These are phyloP conservation scores for Aselliscus stoliczkanus DNA, from an alignment of 2,797 vertebrate genomes.

Conservation along the genomic window DNA sequence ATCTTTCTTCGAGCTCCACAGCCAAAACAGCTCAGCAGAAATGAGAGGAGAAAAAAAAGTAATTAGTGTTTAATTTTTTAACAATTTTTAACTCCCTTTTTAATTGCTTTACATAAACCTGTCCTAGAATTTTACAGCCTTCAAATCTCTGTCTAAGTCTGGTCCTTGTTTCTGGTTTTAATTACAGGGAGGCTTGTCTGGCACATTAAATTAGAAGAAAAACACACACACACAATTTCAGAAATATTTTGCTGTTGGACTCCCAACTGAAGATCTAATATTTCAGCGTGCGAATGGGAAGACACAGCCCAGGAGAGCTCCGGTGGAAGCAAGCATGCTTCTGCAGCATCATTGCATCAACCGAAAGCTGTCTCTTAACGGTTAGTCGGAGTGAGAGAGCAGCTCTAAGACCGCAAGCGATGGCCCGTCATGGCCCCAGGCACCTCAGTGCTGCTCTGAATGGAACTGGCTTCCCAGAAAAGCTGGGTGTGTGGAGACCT, in stretches of 20 bases:
- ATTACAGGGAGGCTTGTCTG: constrained; percentile 82
- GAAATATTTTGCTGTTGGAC: constrained; percentile 70
- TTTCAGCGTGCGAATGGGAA: neutral
- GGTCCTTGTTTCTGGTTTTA: constrained; percentile 82
- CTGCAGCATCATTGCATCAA: fast-evolving
- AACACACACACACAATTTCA: constrained; percentile 53
- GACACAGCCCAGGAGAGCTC: neutral
- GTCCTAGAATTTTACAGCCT: constrained; percentile 84
- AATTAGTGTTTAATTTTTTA: constrained; percentile 87
- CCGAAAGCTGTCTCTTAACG: neutral
- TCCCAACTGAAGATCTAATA: constrained; percentile 51
- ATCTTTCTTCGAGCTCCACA: constrained; percentile 58
- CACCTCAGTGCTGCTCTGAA: fast-evolving
- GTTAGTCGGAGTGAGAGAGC: neutral
- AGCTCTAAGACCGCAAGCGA: neutral
- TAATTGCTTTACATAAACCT: constrained; percentile 85
- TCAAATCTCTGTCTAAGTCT: constrained; percentile 78
- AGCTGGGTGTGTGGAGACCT: neutral
- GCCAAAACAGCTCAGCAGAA: constrained; percentile 78
- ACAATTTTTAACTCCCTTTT: constrained; percentile 84
- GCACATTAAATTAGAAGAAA: constrained; percentile 74
- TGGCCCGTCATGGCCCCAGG: fast-evolving
- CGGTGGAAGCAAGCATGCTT: neutral
- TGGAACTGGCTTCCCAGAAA: neutral
- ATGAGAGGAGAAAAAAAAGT: constrained; percentile 70